Percentiles rank a stretch among this genome's conserved stretches.
phyloP scores from a whole-genome alignment of 2,113 vertebrate genomes.

The Oncorhynchus tshawytscha region DNA sequence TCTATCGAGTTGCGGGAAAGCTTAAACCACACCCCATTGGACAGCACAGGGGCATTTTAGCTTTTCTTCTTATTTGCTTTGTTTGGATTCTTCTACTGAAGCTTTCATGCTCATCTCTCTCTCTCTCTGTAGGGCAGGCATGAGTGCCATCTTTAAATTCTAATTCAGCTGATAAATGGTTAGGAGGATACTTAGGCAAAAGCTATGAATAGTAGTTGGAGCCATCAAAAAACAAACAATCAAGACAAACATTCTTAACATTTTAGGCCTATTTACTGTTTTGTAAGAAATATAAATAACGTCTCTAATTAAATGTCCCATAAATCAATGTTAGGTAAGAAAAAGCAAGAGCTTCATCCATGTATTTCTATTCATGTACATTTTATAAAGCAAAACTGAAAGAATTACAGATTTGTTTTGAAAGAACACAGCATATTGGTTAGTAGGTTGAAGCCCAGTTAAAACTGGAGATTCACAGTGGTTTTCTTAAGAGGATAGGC shows the following conservation, averaged over 20 bases:
- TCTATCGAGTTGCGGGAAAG: not conserved
- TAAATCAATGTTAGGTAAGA: too few species aligned
- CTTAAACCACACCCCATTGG: not conserved
- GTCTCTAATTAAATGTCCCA: too few species aligned
- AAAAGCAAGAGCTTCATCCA: not conserved
- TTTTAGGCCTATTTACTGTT: too few species aligned
- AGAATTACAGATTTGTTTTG: not conserved
- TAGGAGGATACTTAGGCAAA: not conserved
- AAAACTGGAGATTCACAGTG: not conserved
- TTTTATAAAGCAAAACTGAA: not conserved
- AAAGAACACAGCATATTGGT: not conserved
- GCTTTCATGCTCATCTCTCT: not conserved
- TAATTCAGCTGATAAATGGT: not conserved
- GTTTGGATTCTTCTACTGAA: too few species aligned
- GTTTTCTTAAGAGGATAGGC: conserved; percentile 30
- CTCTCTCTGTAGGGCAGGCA: not conserved
- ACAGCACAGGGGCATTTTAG: not conserved
- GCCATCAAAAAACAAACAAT: too few species aligned
- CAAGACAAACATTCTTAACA: too few species aligned
- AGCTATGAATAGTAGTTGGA: not conserved
- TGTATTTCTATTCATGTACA: not conserved
- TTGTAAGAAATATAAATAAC: too few species aligned
- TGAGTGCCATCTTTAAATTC: not conserved
- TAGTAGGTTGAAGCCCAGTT: not conserved
- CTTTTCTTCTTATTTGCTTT: too few species aligned